These are phyloP conservation scores for Halichoeres trimaculatus DNA, from an alignment of 2,113 vertebrate species.

Conservation along the genomic window DNA sequence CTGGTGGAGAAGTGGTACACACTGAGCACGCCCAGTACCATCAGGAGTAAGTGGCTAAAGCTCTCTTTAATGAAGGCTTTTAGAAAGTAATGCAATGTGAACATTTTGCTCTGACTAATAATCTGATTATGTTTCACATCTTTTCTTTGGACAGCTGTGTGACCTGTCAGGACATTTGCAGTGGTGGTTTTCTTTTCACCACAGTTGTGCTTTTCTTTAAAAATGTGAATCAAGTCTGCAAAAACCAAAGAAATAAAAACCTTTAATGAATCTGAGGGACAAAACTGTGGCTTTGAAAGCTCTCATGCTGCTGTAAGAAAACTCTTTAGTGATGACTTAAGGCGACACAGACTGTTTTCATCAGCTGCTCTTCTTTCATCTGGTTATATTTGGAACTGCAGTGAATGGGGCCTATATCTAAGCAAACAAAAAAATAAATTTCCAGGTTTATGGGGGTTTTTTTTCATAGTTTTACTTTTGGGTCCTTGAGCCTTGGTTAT, in stretches of 20 bases:
- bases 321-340: not conserved
- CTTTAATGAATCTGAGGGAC: not conserved
- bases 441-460: not conserved
- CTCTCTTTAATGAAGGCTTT: not conserved
- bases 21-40: constrained; percentile 90
- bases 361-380: not conserved
- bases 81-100: too few relatives aligned
- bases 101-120: too few relatives aligned
- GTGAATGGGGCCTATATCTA: not conserved
- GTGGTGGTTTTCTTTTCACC: too few relatives aligned
- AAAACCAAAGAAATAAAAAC: not conserved
- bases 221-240: not conserved
- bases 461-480: too few relatives aligned
- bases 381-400: not conserved
- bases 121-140: not conserved
- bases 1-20: constrained; percentile 98
- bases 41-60: constrained; percentile 14
- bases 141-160: not conserved
- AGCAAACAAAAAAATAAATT: not conserved
- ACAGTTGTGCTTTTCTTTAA: too few relatives aligned
- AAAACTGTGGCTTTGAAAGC: not conserved
- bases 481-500: too few relatives aligned
- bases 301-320: not conserved
- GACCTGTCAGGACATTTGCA: not conserved
- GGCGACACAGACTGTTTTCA: not conserved